phyloP scores from a whole-genome alignment of 2,113 vertebrate genomes.

The Lichenostomus cassidix region DNA sequence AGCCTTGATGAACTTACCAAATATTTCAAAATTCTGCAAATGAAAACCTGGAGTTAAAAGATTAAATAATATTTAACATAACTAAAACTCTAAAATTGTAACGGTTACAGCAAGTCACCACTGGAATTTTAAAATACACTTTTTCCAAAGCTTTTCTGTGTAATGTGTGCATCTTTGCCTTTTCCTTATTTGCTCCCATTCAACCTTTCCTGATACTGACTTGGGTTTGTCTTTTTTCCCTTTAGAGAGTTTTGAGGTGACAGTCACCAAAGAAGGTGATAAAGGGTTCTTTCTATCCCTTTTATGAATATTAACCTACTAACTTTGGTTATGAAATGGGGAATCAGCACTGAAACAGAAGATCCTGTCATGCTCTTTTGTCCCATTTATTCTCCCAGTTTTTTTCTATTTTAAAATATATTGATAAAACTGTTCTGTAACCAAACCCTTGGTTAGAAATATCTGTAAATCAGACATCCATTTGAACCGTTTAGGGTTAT shows the following conservation, averaged over 20 bases:
- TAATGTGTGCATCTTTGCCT: conserved; percentile 67
- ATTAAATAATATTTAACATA: background rate
- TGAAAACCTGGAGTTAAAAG: background rate
- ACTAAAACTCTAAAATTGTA: background rate
- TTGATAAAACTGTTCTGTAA: conserved; percentile 82
- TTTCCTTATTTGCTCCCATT: conserved; percentile 68
- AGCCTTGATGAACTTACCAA: background rate
- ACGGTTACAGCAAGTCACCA: background rate
- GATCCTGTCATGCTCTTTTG: conserved; percentile 83
- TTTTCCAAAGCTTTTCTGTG: conserved; percentile 57
- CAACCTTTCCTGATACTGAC: conserved; percentile 88
- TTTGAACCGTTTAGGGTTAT: conserved; percentile 70
- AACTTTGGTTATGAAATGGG: conserved; percentile 88
- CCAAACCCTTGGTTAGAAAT: conserved; percentile 89
- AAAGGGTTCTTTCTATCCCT: conserved; percentile 92
- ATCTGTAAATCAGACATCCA: conserved; percentile 98
- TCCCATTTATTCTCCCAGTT: conserved; percentile 77
- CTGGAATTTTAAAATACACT: background rate
- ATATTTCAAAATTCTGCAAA: background rate
- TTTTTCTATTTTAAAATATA: conserved; percentile 76
- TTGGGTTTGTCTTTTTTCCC: conserved; percentile 95
- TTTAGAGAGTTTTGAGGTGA: conserved; percentile 99
- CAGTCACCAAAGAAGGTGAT: conserved; percentile 99
- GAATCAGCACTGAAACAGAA: conserved; percentile 91
- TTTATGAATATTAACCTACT: conserved; percentile 96